These are phyloP conservation scores for Latrodectus elegans DNA, from an alignment of 2,888 invertebrate genomes.

Conservation along the genomic window DNA sequence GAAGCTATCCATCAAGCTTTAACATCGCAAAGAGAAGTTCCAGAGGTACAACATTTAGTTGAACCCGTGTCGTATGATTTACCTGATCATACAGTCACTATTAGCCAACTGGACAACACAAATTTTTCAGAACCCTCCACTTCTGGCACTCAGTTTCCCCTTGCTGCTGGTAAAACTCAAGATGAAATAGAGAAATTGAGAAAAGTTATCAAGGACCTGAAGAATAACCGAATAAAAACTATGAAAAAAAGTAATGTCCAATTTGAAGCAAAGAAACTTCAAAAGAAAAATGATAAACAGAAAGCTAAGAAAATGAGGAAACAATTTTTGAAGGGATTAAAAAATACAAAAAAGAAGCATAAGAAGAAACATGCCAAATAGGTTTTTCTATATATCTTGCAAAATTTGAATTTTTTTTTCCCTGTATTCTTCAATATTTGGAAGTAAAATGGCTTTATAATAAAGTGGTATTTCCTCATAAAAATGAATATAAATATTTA, in stretches of 20 bases:
- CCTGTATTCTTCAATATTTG: too few species aligned
- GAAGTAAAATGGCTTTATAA: too few species aligned
- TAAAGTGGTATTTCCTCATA: too few species aligned
- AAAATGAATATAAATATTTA: too few species aligned
- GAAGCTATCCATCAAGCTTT: conserved; percentile 32
- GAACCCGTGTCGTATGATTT: conserved; percentile 49
- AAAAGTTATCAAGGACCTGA: conserved; percentile 45
- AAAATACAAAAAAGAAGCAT: conserved; percentile 48
- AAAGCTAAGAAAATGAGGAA: conserved; percentile 31
- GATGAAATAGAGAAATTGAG: conserved; percentile 60
- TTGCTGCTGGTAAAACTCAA: conserved; percentile 8
- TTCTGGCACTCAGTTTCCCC: not conserved
- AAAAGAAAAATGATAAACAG: conserved; percentile 35
- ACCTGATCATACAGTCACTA: conserved; percentile 59
- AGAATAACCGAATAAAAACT: conserved; percentile 38
- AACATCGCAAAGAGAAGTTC: conserved; percentile 36
- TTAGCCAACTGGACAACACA: conserved; percentile 27
- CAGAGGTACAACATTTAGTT: conserved; percentile 51
- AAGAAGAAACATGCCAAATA: conserved; percentile 35
- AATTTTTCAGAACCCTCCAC: conserved; percentile 11
- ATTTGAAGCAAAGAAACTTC: conserved; percentile 13
- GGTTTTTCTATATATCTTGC: not conserved
- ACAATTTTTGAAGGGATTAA: conserved; percentile 8
- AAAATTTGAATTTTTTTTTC: too few species aligned
- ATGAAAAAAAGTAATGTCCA: conserved; percentile 37